These are phyloP conservation scores for Lasioglossum zephyrum DNA, from an alignment of 2,888 invertebrate species.

Conservation along the genomic window DNA sequence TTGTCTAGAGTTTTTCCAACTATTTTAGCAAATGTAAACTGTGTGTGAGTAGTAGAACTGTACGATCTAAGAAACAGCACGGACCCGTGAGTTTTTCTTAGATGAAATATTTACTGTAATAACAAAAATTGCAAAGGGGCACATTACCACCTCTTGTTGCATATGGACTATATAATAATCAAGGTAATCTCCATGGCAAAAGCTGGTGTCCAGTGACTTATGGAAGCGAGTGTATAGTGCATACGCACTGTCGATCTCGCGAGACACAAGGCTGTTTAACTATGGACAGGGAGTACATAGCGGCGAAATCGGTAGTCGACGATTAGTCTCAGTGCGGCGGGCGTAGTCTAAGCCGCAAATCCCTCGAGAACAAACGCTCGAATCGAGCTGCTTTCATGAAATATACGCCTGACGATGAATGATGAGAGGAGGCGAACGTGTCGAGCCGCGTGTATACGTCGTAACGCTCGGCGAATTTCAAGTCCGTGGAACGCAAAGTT, in stretches of 20 bases:
- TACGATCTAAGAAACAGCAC: no score
- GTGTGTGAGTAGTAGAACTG: no score
- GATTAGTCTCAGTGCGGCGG: slow-evolving; percentile 54
- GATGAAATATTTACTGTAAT: no score
- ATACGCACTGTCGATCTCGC: background rate
- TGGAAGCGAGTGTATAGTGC: background rate
- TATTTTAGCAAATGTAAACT: background rate
- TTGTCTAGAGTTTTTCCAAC: background rate
- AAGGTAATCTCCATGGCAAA: background rate
- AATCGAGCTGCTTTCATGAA: slow-evolving; percentile 44
- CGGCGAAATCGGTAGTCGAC: slow-evolving; percentile 27
- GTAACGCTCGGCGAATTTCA: slow-evolving; percentile 39
- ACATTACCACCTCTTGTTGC: background rate
- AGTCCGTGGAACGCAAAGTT: background rate
- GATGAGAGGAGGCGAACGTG: slow-evolving; percentile 48
- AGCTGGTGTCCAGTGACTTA: background rate
- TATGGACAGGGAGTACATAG: slow-evolving; percentile 9
- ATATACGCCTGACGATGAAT: slow-evolving; percentile 63
- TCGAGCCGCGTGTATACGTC: slow-evolving; percentile 30
- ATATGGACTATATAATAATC: background rate
- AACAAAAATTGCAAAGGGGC: background rate
- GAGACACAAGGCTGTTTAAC: background rate
- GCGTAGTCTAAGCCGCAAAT: slow-evolving; percentile 36
- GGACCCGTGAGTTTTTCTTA: no score
- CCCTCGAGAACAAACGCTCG: slow-evolving; percentile 55